phyloP scores from a whole-genome alignment of 2,888 invertebrate species.

The Actias luna region DNA sequence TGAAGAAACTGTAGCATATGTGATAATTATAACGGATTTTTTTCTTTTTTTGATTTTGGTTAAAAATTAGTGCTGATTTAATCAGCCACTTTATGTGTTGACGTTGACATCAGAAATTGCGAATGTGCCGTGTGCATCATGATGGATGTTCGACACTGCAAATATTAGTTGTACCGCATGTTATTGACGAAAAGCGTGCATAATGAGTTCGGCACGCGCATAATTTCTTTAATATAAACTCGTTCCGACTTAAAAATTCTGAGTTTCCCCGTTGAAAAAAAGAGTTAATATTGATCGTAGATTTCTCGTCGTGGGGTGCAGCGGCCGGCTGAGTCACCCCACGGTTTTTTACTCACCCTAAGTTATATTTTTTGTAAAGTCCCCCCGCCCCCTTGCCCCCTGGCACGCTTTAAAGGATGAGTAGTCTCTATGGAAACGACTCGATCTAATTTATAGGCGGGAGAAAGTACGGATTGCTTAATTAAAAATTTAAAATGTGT shows the following conservation, averaged over 20 bases:
- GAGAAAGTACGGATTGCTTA: constrained; percentile 82
- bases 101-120: constrained; percentile 61
- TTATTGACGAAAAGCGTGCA: constrained; percentile 33
- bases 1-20: no score
- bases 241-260: constrained; percentile 75
- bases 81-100: no score
- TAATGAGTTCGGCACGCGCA: constrained; percentile 45
- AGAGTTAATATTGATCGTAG: constrained; percentile 83
- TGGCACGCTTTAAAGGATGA: constrained; percentile 82
- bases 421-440: constrained; percentile 82
- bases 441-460: constrained; percentile 82
- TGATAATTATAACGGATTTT: no score
- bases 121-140: constrained; percentile 36
- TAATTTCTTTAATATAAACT: constrained; percentile 36
- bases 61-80: no score
- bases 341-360: constrained; percentile 82
- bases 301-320: constrained; percentile 82
- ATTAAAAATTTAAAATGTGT: constrained; percentile 81
- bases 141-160: constrained; percentile 55
- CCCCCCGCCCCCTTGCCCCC: constrained; percentile 62
- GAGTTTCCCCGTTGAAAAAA: constrained; percentile 78
- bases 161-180: constrained; percentile 41
- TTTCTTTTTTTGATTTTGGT: no score
- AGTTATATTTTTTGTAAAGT: constrained; percentile 82
- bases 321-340: constrained; percentile 83